A percentile compares a stretch with the other conserved stretches of the same genome.
phyloP scores from a whole-genome alignment of 64 coral and sea anemone species.

The Orbicella faveolata region DNA sequence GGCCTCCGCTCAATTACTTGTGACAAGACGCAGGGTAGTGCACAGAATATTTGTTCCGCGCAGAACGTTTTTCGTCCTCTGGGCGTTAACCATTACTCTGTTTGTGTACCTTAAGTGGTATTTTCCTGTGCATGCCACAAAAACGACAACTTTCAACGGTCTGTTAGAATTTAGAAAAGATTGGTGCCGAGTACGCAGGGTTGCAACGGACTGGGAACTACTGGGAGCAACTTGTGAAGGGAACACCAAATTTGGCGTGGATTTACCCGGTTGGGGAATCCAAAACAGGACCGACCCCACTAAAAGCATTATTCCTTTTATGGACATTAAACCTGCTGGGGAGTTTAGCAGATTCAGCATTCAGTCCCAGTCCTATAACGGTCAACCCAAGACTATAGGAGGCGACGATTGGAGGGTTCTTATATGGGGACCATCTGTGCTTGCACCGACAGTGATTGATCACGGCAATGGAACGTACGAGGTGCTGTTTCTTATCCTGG shows the following conservation, averaged over 20 bases:
- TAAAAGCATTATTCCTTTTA: conserved; percentile 65
- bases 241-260: conserved; percentile 18
- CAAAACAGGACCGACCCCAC: conserved; percentile 65
- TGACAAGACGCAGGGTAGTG: conserved; percentile 48
- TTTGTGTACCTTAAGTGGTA: conserved; percentile 77
- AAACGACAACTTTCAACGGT: conserved; percentile 62
- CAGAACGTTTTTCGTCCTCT: conserved; percentile 65
- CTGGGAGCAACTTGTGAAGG: conserved; percentile 41
- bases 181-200: conserved; percentile 65
- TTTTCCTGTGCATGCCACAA: conserved; percentile 68
- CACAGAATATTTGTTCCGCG: conserved; percentile 74
- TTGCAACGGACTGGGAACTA: conserved; percentile 52
- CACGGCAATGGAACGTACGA: conserved; percentile 81
- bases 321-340: conserved; percentile 64
- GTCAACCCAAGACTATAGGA: conserved; percentile 32
- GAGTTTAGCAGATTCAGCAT: conserved; percentile 83
- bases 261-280: conserved; percentile 1
- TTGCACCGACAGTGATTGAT: conserved; percentile 74
- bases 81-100: conserved; percentile 56
- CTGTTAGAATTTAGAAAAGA: conserved; percentile 64
- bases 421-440: conserved; percentile 58
- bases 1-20: conserved; percentile 25
- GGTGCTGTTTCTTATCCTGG: conserved; percentile 74
- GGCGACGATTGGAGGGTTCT: conserved; percentile 73
- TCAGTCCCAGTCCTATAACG: conserved; percentile 68